Evolutionary conservation across 92 coral and sea anemone species (phyloP), one percentile per base, ranked within the genome.

Genomic region (Epizoanthus stellaris): DNA sequence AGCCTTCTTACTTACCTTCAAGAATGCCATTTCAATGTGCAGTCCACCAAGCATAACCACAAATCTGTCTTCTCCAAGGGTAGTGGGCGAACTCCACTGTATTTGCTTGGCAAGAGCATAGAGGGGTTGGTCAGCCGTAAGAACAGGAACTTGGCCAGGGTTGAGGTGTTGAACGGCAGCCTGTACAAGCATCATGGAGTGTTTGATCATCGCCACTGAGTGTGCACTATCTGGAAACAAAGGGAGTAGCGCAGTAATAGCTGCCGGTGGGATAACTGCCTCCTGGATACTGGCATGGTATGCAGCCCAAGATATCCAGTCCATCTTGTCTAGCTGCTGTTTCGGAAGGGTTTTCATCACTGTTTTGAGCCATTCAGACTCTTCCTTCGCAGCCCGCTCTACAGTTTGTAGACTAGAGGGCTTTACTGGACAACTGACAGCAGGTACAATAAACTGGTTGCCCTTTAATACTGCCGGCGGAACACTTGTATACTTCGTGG

Each of bases 41-140:
- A 86, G 21, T 6, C 89, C 89, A 15, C 88, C 88, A n/a, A 74
- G 36, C 84, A 86, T 77, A 39, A 86, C 79, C 62, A 81, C 80
- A 36, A 86, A 70, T 11, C 77, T 15, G 52, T 86, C 85, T 77
- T 86, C 85, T 4, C 80, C 85, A 76, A 15, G 65, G 67, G 70
- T 67, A 54, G 45, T 14, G 4, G 53, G 70, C 16, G 19, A 57
- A 20, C 36, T 80, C 89, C 89, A 86, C 68, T 86, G 85, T 21
- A 86, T 77, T 23, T 70, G 80, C 72, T 86, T 77, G 19, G 89
- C 89, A 16, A 86, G 1, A 57, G 89, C 89, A 40, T 67, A 86
- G 47, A 86, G 70, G 4, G 89, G 85, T 47, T 86, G 89, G 56
- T 86, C 80, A 14, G 58, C 63, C 0, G 89, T 25, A 40, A 86